A percentile compares a stretch with the other conserved stretches of the same genome.
These are phyloP conservation scores for Diarsia dahlii DNA, from an alignment of 2,888 invertebrate genomes.

Conservation along the genomic window DNA sequence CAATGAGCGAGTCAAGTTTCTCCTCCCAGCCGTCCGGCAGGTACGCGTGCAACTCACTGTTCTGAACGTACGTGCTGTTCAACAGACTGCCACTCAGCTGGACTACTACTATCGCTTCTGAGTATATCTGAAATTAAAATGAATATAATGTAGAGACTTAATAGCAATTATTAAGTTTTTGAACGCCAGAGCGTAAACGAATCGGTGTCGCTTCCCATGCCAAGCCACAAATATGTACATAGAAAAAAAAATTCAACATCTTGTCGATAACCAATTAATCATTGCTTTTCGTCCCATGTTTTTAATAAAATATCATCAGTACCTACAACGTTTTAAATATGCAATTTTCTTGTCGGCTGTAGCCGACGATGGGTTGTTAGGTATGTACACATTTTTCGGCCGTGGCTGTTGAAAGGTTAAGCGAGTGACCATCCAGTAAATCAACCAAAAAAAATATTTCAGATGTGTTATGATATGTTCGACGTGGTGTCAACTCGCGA, in stretches of 20 bases:
- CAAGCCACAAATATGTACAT: too few relatives aligned
- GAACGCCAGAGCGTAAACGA: too few relatives aligned
- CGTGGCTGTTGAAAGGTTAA: too few relatives aligned
- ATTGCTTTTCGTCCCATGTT: too few relatives aligned
- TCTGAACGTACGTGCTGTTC: constrained; percentile 96
- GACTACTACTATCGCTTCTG: constrained; percentile 97
- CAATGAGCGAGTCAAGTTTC: constrained; percentile 96
- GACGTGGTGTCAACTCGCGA: not conserved
- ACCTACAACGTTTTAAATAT: too few relatives aligned
- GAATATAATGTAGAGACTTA: not conserved
- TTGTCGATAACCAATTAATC: too few relatives aligned
- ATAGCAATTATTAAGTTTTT: not conserved
- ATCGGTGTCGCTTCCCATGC: too few relatives aligned
- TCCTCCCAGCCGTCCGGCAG: constrained; percentile 96
- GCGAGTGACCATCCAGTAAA: not conserved
- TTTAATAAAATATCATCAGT: too few relatives aligned
- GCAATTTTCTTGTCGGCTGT: too few relatives aligned
- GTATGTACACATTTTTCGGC: too few relatives aligned
- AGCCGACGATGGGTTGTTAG: too few relatives aligned
- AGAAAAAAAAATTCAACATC: too few relatives aligned
- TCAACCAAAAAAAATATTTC: not conserved
- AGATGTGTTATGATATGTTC: not conserved
- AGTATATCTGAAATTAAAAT: constrained; percentile 93
- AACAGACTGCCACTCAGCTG: constrained; percentile 96
- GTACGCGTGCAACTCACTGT: constrained; percentile 96